Percentiles rank a stretch among this genome's conserved stretches.
Evolutionary conservation across 2,113 vertebrate genomes (phyloP).

Genomic region (Hippolais icterina): DNA sequence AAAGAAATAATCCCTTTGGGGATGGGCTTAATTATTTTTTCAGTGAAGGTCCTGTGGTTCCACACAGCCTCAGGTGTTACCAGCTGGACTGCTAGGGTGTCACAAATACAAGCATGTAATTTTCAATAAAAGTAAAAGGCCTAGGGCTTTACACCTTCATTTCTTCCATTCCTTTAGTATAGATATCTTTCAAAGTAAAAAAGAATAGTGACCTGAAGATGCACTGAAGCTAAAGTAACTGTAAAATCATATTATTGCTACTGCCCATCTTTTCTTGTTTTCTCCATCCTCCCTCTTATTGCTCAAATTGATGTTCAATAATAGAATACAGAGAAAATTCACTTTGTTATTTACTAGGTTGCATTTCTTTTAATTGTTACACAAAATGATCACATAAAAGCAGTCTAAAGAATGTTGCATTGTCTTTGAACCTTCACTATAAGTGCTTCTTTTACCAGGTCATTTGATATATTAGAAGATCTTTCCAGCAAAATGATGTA

Average conservation of each 20-base stretch:
- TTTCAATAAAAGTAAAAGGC: neutral
- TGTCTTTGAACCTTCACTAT: neutral
- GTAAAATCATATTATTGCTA: neutral
- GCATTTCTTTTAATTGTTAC: neutral
- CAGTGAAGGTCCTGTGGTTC: neutral
- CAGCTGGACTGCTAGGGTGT: neutral
- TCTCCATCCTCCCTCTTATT: neutral
- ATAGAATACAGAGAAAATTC: neutral
- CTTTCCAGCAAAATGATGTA: slow-evolving; percentile 12
- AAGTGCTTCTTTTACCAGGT: neutral
- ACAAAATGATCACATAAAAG: neutral
- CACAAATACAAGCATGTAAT: neutral
- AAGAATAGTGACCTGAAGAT: neutral
- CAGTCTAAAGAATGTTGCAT: neutral
- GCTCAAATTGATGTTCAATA: neutral
- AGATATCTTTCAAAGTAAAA: neutral
- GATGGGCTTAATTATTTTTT: neutral
- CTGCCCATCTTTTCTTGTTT: neutral
- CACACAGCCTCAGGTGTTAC: neutral
- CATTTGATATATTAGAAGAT: neutral
- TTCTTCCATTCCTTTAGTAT: neutral
- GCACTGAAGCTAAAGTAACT: neutral
- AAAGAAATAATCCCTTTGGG: neutral
- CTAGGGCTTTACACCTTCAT: neutral
- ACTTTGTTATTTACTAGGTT: neutral